phyloP scores from a whole-genome alignment of 2,797 vertebrate genomes.

The Steatocranus sp. region DNA sequence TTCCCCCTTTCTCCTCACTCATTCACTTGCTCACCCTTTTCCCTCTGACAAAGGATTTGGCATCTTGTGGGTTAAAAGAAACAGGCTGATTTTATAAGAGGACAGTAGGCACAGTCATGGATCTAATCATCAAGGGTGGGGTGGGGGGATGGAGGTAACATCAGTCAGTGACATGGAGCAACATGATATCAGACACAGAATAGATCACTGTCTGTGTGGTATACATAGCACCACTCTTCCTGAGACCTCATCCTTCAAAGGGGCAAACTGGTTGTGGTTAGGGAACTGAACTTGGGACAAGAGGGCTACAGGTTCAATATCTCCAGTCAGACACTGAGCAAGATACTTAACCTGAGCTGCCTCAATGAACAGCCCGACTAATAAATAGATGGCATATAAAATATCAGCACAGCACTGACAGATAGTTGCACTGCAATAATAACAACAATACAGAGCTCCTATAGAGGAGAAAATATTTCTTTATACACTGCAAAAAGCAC shows the following conservation, averaged over 20 bases:
- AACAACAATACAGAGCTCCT: constrained; percentile 8
- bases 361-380: constrained; percentile 75
- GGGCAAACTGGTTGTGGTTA: constrained; percentile 78
- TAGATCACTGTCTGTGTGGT: constrained; percentile 73
- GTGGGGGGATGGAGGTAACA: constrained; percentile 64
- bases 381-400: constrained; percentile 78
- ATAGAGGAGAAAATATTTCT: background rate
- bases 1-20: constrained; percentile 5
- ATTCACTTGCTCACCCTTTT: background rate
- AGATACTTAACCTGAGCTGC: constrained; percentile 79
- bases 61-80: constrained; percentile 58
- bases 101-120: constrained; percentile 69
- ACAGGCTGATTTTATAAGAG: constrained; percentile 70
- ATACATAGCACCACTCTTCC: constrained; percentile 67
- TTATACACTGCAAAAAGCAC: background rate
- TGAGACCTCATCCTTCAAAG: constrained; percentile 75
- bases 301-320: constrained; percentile 78
- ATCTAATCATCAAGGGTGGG: constrained; percentile 67
- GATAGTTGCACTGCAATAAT: constrained; percentile 43
- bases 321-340: constrained; percentile 74
- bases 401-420: constrained; percentile 61
- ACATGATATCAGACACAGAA: constrained; percentile 75
- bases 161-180: constrained; percentile 78
- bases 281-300: constrained; percentile 79
- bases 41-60: constrained; percentile 10